These are phyloP conservation scores for Gadus macrocephalus DNA, from an alignment of 2,113 vertebrate species.

Conservation along the genomic window DNA sequence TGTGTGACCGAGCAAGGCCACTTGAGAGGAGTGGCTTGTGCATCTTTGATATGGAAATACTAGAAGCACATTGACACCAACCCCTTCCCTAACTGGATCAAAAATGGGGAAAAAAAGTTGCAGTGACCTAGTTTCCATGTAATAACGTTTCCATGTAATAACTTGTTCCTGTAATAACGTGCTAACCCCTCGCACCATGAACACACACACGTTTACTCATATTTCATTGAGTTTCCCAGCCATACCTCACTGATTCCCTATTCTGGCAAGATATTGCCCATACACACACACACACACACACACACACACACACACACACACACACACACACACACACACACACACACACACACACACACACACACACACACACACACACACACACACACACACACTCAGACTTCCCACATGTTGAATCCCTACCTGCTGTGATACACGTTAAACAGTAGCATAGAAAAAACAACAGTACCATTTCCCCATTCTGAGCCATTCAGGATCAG, in stretches of 20 bases:
- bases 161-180: slow-evolving; percentile 59
- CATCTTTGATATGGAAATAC: slow-evolving; percentile 74
- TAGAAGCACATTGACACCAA: slow-evolving; percentile 59
- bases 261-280: slow-evolving; percentile 19
- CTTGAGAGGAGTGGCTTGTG: slow-evolving; percentile 44
- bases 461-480: slow-evolving; percentile 19
- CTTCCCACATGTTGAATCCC: too few relatives aligned
- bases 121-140: slow-evolving; percentile 77
- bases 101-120: slow-evolving; percentile 45
- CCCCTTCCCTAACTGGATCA: slow-evolving; percentile 62
- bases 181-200: slow-evolving; percentile 18
- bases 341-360: slow-evolving; percentile 15
- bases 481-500: not conserved
- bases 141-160: too few relatives aligned
- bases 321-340: slow-evolving; percentile 6
- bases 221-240: slow-evolving; percentile 28
- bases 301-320: slow-evolving; percentile 15
- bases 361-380: not conserved
- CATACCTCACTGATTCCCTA: slow-evolving; percentile 34
- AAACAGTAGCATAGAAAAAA: slow-evolving; percentile 29
- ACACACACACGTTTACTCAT: slow-evolving; percentile 21
- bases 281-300: slow-evolving; percentile 19
- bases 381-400: not conserved
- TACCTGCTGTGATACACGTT: slow-evolving; percentile 25
- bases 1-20: slow-evolving; percentile 34